Base-by-base conservation (phyloP, 2,797 vertebrate species). In the Brachyalestes nurse region DNA sequence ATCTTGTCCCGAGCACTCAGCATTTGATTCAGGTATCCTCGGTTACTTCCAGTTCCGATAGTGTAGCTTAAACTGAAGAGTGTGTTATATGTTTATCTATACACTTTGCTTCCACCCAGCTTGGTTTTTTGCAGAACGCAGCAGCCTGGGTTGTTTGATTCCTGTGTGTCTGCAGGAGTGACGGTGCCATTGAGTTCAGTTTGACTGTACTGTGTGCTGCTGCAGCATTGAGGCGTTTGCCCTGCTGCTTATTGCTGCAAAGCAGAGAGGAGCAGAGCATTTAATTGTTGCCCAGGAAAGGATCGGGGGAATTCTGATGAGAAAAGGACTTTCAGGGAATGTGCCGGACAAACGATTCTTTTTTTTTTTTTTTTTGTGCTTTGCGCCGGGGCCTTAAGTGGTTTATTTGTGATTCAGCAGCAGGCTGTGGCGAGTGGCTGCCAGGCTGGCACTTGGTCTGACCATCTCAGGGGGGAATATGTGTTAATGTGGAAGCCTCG, bases 401-500 rank as follows among this genome's bases (percentile, higher is more conserved):
- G 88, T 90, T 89, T 93, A 84, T 91, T 93, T 93, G 90, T 91
- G 91, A 94, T 93, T 91, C 92, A 92, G 91, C 91, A 90, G 88
- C 88, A 88, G 89, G 83, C 88, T 89, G 85, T 90, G 82, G 81
- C 74, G 66, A 85, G 67, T 69, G 87, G 81, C 89, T 92, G 92
- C 91, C 90, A 91, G 91, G 82, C 90, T 93, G 91, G 91, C 91
- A 89, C 74, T 87, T 65, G 88, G 88, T 91, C 87, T 92, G 89
- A 85, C 70, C 85, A 87, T 92, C 90, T 90, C 88, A 77, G 85
- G 84, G 67, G 90, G 89, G 83, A 85, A 85, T 83, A 82, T 79
- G 83, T 91, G 91, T 90, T 93, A 94, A 93, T 93, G 87, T 47
- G 78, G 86, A 87, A 80, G 88, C 93, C 88, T 87, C 83, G 84